phyloP scores from a whole-genome alignment of 2,888 invertebrate species.

The Abscondita cerata region DNA sequence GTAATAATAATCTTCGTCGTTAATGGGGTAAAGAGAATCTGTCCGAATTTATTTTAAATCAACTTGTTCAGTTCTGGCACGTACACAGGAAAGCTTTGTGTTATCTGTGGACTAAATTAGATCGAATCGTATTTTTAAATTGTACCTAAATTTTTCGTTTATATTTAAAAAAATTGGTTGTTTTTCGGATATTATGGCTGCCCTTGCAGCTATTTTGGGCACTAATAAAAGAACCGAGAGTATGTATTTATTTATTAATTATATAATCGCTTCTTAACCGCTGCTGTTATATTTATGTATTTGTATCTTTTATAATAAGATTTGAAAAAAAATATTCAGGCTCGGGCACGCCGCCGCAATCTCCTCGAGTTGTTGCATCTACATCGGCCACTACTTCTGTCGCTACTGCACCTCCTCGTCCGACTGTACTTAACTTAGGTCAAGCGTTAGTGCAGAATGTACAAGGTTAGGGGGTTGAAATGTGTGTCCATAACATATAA shows the following conservation, averaged over 20 bases:
- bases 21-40: no score
- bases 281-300: not conserved
- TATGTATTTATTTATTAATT: constrained; percentile 37
- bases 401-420: constrained; percentile 45
- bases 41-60: constrained; percentile 44
- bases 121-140: not conserved
- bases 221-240: constrained; percentile 53
- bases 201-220: constrained; percentile 53
- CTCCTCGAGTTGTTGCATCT: constrained; percentile 53
- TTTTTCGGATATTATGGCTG: constrained; percentile 54
- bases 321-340: constrained; percentile 43
- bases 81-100: constrained; percentile 39
- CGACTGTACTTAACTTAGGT: constrained; percentile 55
- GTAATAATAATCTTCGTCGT: no score
- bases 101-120: constrained; percentile 15
- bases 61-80: constrained; percentile 49
- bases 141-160: not conserved
- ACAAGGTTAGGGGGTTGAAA: constrained; percentile 56
- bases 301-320: constrained; percentile 19
- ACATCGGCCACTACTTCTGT: constrained; percentile 54
- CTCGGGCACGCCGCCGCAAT: constrained; percentile 57
- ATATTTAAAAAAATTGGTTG: constrained; percentile 52
- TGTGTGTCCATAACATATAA: not conserved
- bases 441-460: constrained; percentile 59
- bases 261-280: not conserved